A percentile compares a stretch with the other conserved stretches of the same genome.
phyloP scores from a whole-genome alignment of 2,113 vertebrate species.

The Oryzias melastigma region DNA sequence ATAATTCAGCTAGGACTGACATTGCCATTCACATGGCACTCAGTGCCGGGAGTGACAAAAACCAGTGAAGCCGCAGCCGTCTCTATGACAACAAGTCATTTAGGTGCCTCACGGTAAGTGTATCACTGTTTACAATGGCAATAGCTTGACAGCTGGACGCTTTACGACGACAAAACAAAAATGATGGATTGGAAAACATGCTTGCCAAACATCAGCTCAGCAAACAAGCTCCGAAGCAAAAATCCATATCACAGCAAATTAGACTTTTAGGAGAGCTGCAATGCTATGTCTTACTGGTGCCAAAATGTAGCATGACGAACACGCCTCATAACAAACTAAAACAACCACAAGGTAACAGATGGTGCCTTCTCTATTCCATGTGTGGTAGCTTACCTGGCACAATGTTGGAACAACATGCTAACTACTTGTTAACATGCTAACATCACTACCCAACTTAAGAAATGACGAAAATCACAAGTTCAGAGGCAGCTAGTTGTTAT shows the following conservation, averaged over 20 bases:
- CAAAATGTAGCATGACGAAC: neutral
- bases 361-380: too few relatives aligned
- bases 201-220: constrained; percentile 8
- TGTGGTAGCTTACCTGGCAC: too few relatives aligned
- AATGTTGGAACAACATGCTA: too few relatives aligned
- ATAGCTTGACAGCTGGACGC: constrained; percentile 10
- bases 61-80: neutral
- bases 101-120: constrained; percentile 4
- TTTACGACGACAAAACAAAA: constrained; percentile 3
- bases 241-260: neutral
- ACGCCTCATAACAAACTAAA: too few relatives aligned
- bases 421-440: too few relatives aligned
- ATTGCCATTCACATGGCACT: neutral
- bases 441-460: too few relatives aligned
- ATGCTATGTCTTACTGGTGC: neutral
- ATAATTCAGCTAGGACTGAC: neutral
- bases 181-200: neutral
- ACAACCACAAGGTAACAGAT: too few relatives aligned
- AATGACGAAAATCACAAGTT: too few relatives aligned
- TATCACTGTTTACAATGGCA: constrained; percentile 9
- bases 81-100: constrained; percentile 20
- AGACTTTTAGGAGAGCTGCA: neutral
- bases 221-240: neutral
- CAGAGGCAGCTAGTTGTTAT: too few relatives aligned
- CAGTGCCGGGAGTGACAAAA: neutral